Base-by-base conservation (phyloP, 2,888 invertebrate species). In the Linnaemya tessellans region DNA sequence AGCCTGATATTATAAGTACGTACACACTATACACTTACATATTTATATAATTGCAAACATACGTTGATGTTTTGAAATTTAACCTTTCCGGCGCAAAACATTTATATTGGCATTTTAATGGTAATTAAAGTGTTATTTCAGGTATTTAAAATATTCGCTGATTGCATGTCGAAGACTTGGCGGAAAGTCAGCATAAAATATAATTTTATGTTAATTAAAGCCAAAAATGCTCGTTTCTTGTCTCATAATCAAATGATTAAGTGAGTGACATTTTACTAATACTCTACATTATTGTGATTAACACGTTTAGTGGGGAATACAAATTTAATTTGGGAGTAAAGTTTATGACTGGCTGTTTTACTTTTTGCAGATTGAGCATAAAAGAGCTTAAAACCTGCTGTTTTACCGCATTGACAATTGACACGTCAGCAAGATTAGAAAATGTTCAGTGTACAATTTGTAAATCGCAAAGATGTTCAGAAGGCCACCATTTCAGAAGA, bases 41-140 rank as follows among this genome's bases (percentile, higher is more conserved):
- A 62, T 8, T 35, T 11, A 35, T 49, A 62, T 25, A 46, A 35
- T 38, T 41, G 41, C 15, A 35, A 64, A 54, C 60, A 75, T 4
- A 35, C 22, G 15, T 9, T 56, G 43, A 9, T 25, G 10, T 51
- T 60, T 0, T 41, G 0, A 38, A 38, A 15, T 20, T 38, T 25
- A 60, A 20, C 41, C 51, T 65, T 20, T 65, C 49, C 49, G 38
- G 46, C 15, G n/a, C 18, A 67, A 58, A 25, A 58, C 38, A 46
- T 46, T 46, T 18, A 73, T 65, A 46, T 46, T n/a, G 71, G 35
- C 25, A 15, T 73, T 35, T 25, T 25, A 43, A 43, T 43, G 64
- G 38, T 64, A 73, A 73, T 80, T 80, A 54, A 73, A 80, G 58
- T n/a, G n/a, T n/a, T 20, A 71, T 56, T 71, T n/a, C 22, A 43